phyloP scores from a whole-genome alignment of 1,140 invertebrate species.

The Drosophila mauritiana region DNA sequence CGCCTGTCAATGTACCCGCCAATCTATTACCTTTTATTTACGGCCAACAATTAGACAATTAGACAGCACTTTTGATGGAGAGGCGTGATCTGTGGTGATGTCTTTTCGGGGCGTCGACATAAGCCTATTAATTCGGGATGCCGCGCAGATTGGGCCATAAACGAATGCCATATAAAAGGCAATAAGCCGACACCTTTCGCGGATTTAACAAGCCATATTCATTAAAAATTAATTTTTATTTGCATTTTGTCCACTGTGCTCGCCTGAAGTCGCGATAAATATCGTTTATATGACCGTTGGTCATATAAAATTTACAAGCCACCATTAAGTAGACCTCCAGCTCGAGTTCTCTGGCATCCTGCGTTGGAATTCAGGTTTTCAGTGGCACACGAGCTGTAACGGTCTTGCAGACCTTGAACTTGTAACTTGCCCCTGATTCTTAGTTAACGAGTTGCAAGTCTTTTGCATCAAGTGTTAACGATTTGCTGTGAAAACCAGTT shows the following conservation, averaged over 20 bases:
- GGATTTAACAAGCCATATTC: constrained; percentile 29
- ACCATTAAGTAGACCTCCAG: constrained; percentile 46
- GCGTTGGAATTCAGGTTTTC: constrained; percentile 29
- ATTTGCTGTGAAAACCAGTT: constrained; percentile 1
- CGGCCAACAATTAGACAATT: constrained; percentile 70
- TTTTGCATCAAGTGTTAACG: constrained; percentile 25
- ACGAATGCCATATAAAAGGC: constrained; percentile 17
- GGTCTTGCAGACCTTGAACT: constrained; percentile 66
- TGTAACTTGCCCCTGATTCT: constrained; percentile 45
- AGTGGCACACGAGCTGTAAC: constrained; percentile 29
- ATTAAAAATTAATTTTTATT: constrained; percentile 54
- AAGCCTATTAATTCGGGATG: constrained; percentile 65
- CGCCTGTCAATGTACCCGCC: constrained; percentile 56
- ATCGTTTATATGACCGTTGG: constrained; percentile 46
- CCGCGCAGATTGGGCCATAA: constrained; percentile 26
- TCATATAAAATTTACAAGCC: constrained; percentile 41
- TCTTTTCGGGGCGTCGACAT: constrained; percentile 36
- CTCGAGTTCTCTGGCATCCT: constrained; percentile 20
- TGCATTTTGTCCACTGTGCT: constrained; percentile 31
- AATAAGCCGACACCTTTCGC: constrained; percentile 46
- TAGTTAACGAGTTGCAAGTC: not conserved
- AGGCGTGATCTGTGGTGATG: constrained; percentile 46
- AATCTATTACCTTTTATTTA: constrained; percentile 56
- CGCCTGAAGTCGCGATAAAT: constrained; percentile 27
- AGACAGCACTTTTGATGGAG: constrained; percentile 41